phyloP scores from a whole-genome alignment of 2,888 invertebrate genomes.

The Salticus scenicus region DNA sequence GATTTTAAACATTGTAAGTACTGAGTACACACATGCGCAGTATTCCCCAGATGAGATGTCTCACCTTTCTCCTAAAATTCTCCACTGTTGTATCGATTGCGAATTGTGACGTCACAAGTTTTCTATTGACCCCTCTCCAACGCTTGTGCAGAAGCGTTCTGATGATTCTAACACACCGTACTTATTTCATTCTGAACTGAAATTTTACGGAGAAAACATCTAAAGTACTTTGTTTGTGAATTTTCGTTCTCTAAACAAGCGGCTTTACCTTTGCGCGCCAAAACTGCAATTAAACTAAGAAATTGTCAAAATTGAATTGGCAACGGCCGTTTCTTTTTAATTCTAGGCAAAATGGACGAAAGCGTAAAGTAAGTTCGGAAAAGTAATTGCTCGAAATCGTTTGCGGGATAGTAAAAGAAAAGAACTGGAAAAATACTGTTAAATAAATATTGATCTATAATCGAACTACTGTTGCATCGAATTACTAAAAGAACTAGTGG shows the following conservation, averaged over 20 bases:
- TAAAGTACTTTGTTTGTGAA: no score
- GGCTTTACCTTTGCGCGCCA: no score
- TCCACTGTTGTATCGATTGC: slow-evolving; percentile 35
- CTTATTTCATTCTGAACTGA: slow-evolving; percentile 27
- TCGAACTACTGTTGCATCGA: slow-evolving; percentile 47
- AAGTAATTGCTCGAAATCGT: neutral
- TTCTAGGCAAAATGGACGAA: slow-evolving; percentile 15
- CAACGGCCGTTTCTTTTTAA: slow-evolving; percentile 21
- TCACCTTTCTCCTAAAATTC: slow-evolving; percentile 38
- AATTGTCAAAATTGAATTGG: slow-evolving; percentile 20
- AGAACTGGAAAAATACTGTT: slow-evolving; percentile 28
- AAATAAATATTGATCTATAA: slow-evolving; percentile 32
- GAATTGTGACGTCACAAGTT: slow-evolving; percentile 35
- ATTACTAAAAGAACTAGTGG: neutral
- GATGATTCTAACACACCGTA: slow-evolving; percentile 15
- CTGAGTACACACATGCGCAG: neutral
- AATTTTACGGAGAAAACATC: slow-evolving; percentile 16
- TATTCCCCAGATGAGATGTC: slow-evolving; percentile 1
- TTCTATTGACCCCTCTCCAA: slow-evolving; percentile 51
- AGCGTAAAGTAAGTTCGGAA: slow-evolving; percentile 11
- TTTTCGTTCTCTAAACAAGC: no score
- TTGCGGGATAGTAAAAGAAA: neutral
- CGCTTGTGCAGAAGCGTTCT: slow-evolving; percentile 45
- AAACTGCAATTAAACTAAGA: neutral
- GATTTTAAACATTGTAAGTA: no score